Percentiles rank a stretch among this genome's conserved stretches.
These are phyloP conservation scores for Drosophila putrida DNA, from an alignment of 2,888 invertebrate species.

Conservation along the genomic window DNA sequence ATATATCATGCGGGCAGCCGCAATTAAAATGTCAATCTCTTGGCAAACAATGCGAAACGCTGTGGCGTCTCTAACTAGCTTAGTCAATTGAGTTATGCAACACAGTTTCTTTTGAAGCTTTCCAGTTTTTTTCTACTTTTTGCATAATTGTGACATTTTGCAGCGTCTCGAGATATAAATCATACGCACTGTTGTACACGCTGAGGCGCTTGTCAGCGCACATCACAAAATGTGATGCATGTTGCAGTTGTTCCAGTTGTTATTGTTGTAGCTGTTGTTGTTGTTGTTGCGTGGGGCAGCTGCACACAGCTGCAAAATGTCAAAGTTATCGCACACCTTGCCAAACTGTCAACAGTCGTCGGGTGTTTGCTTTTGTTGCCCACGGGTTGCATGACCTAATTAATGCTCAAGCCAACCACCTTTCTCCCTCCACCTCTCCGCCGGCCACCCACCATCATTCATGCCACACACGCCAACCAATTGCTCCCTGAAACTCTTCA, in stretches of 20 bases:
- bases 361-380: constrained; percentile 32
- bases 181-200: constrained; percentile 72
- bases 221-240: constrained; percentile 28
- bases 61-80: constrained; percentile 22
- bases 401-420: constrained; percentile 46
- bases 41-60: constrained; percentile 45
- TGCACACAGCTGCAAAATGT: constrained; percentile 52
- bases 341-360: constrained; percentile 62
- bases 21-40: constrained; percentile 77
- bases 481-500: constrained; percentile 23
- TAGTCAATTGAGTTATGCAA: constrained; percentile 61
- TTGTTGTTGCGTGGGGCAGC: constrained; percentile 50
- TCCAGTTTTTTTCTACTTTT: constrained; percentile 10
- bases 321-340: constrained; percentile 65
- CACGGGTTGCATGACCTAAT: constrained; percentile 73
- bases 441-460: background rate
- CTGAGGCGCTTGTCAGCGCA: constrained; percentile 21
- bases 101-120: constrained; percentile 15
- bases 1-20: constrained; percentile 58
- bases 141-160: constrained; percentile 66
- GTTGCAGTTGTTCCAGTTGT: constrained; percentile 14
- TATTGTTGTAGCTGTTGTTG: constrained; percentile 17
- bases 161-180: constrained; percentile 62
- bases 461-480: constrained; percentile 4
- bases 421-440: background rate